Percentiles rank a stretch among this genome's conserved stretches.
Conservation (phyloP, 2,888 invertebrate genomes). For the Bursaphelenchus okinawaensis region DNA sequence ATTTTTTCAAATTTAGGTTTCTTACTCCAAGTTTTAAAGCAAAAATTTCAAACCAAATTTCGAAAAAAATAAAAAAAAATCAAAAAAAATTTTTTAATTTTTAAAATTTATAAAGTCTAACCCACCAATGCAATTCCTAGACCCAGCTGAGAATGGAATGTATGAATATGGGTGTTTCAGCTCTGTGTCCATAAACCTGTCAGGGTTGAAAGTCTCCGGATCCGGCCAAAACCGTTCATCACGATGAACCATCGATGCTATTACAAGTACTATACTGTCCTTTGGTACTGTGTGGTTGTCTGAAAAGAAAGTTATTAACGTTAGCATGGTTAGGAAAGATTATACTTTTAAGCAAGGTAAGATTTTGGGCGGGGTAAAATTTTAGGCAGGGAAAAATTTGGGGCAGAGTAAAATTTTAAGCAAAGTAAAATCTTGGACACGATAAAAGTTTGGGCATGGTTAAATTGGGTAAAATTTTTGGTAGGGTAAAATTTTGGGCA, state of each 20-base stretch:
- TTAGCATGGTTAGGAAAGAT: constrained; percentile 58
- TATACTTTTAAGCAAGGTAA: no score
- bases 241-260: constrained; percentile 59
- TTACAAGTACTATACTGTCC: constrained; percentile 55
- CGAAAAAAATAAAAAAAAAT: background rate
- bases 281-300: constrained; percentile 52
- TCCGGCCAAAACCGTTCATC: constrained; percentile 51
- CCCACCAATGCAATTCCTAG: constrained; percentile 61
- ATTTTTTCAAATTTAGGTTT: no score
- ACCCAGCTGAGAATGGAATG: constrained; percentile 62
- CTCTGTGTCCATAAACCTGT: constrained; percentile 59
- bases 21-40: no score
- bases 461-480: no score
- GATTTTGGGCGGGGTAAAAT: no score
- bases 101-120: no score
- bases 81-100: no score
- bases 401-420: no score
- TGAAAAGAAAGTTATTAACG: constrained; percentile 35
- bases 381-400: no score
- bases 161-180: constrained; percentile 60
- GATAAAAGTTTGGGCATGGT: no score
- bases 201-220: constrained; percentile 58
- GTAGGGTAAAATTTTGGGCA: no score
- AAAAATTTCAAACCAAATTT: background rate
- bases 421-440: no score